Conservation (phyloP, 2,888 invertebrate genomes). For the Apeira syringaria region DNA sequence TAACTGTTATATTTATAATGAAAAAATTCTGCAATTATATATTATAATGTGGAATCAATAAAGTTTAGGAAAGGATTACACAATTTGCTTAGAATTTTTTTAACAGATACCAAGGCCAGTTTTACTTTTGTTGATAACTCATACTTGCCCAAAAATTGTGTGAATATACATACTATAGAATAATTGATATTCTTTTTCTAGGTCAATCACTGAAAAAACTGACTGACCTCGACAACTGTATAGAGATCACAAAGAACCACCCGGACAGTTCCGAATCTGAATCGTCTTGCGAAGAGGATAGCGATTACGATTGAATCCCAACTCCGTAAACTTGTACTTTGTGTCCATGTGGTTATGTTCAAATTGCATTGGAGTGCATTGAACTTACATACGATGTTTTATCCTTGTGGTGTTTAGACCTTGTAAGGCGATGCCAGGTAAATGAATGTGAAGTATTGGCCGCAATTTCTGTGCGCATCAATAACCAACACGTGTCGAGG, state of each 20-base stretch:
- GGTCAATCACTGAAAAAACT: slow-evolving; percentile 75
- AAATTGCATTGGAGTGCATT: slow-evolving; percentile 16
- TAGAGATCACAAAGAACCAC: slow-evolving; percentile 79
- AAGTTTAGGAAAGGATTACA: too few species aligned
- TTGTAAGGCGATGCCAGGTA: background rate
- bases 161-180: too few species aligned
- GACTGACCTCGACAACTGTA: slow-evolving; percentile 79
- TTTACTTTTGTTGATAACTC: too few species aligned
- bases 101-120: too few species aligned
- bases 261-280: slow-evolving; percentile 77
- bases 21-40: too few species aligned
- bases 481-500: background rate
- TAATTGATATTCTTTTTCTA: slow-evolving; percentile 28
- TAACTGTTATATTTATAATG: too few species aligned
- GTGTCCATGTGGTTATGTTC: slow-evolving; percentile 10
- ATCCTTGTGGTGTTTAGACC: slow-evolving; percentile 3
- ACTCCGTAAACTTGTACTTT: slow-evolving; percentile 11
- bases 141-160: too few species aligned
- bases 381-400: slow-evolving; percentile 1
- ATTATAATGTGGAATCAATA: too few species aligned
- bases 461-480: background rate
- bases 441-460: background rate
- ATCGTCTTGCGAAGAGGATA: slow-evolving; percentile 60
- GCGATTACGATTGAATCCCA: slow-evolving; percentile 65
- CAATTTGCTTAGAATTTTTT: too few species aligned